Conservation (phyloP, 1,140 invertebrate species). For the Eriocheir sinensis region DNA sequence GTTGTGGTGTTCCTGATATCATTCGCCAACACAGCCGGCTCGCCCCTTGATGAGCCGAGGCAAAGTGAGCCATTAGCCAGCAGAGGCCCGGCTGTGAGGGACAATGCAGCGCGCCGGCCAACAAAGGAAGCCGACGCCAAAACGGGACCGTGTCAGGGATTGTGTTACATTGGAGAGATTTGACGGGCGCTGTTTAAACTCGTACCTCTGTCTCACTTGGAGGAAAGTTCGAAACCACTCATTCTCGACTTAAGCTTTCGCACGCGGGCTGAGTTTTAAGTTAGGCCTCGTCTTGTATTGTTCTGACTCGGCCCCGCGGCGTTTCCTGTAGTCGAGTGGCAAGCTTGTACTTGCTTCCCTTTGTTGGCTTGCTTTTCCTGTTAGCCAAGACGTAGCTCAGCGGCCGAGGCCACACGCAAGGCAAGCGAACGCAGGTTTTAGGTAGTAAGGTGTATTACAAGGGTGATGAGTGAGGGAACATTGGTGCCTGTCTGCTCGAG, state of each 20-base stretch:
- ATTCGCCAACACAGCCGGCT: background rate
- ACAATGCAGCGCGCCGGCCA: conserved; percentile 29
- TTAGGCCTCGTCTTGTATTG: background rate
- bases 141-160: conserved; percentile 62
- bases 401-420: background rate
- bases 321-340: background rate
- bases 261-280: background rate
- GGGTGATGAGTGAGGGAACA: conserved; percentile 63
- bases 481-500: conserved; percentile 33
- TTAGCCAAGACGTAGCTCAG: background rate
- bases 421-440: conserved; percentile 42
- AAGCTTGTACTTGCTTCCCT: background rate
- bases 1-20: background rate
- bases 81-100: background rate
- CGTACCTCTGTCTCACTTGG: conserved; percentile 60
- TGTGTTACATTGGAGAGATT: conserved; percentile 75
- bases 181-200: conserved; percentile 73
- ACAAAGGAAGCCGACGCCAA: conserved; percentile 63
- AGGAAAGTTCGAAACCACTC: conserved; percentile 42
- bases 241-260: conserved; percentile 32
- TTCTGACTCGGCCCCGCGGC: background rate
- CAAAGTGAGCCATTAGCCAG: conserved; percentile 55
- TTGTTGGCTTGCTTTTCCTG: background rate
- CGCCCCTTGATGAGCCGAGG: conserved; percentile 40
- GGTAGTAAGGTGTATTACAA: conserved; percentile 69